Conservation (phyloP, 1,140 invertebrate genomes). For the Trichoplusia ni region DNA sequence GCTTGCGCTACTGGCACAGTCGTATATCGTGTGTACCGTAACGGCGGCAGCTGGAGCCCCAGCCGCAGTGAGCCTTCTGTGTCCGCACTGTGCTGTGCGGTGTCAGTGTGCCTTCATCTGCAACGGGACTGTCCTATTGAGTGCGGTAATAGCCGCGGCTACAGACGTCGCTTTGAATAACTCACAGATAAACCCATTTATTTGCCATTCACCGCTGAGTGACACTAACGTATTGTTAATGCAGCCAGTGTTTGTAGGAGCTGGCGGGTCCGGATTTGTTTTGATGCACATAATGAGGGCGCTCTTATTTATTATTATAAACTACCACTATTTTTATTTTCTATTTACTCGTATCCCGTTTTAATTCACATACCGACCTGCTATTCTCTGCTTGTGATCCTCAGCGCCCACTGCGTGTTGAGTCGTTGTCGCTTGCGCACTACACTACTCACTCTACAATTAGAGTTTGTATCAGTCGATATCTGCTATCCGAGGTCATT, state of each 20-base stretch:
- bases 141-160: not conserved
- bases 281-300: not conserved
- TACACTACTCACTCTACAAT: no score
- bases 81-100: not conserved
- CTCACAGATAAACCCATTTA: not conserved
- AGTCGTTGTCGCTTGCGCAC: no score
- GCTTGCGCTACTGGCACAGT: no score
- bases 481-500: not conserved
- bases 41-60: not conserved
- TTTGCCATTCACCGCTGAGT: not conserved
- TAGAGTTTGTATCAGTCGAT: no score
- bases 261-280: no score
- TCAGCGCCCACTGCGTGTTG: no score
- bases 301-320: not conserved
- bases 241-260: not conserved
- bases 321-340: not conserved
- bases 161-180: not conserved
- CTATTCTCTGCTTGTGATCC: no score
- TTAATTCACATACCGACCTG: no score
- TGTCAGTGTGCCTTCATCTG: not conserved
- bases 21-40: no score
- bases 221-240: not conserved
- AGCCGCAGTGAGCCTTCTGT: not conserved
- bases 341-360: no score
- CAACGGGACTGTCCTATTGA: not conserved